phyloP scores from a whole-genome alignment of 2,888 invertebrate genomes.

The Torymus aiolomorphi region DNA sequence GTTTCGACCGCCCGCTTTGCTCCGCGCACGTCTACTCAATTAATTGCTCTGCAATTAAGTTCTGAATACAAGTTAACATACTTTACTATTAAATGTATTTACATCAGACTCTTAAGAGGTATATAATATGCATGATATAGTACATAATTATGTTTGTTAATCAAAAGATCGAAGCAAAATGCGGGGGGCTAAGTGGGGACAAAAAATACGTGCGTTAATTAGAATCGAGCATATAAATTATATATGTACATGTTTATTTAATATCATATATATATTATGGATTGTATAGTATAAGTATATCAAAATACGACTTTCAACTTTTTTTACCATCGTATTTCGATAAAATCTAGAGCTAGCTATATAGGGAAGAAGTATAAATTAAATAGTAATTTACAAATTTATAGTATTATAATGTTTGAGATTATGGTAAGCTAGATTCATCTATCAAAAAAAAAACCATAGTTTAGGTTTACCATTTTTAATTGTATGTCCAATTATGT shows the following conservation, averaged over 20 bases:
- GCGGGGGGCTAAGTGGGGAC: conserved; percentile 16
- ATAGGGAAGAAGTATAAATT: too few relatives aligned
- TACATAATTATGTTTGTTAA: conserved; percentile 25
- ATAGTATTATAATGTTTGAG: too few relatives aligned
- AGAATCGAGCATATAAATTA: conserved; percentile 46
- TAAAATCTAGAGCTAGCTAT: too few relatives aligned
- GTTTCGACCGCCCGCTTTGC: conserved; percentile 15
- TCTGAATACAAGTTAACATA: conserved; percentile 48
- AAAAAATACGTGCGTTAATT: conserved; percentile 43
- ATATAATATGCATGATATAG: conserved; percentile 32
- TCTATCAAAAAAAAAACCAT: too few relatives aligned
- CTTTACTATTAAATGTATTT: conserved; percentile 50
- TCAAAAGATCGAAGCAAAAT: conserved; percentile 45
- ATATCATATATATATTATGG: not conserved
- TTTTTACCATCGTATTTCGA: too few relatives aligned
- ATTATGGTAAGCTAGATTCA: too few relatives aligned
- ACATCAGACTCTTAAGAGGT: conserved; percentile 44
- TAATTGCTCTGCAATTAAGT: conserved; percentile 22
- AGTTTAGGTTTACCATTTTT: too few relatives aligned
- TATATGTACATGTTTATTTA: conserved; percentile 38
- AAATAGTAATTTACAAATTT: too few relatives aligned
- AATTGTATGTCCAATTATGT: too few relatives aligned
- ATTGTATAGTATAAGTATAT: not conserved
- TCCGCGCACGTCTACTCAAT: conserved; percentile 12
- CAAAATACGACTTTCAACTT: too few relatives aligned